These are phyloP conservation scores for Fragum fragum DNA, from an alignment of 2,888 invertebrate genomes.

Conservation along the genomic window DNA sequence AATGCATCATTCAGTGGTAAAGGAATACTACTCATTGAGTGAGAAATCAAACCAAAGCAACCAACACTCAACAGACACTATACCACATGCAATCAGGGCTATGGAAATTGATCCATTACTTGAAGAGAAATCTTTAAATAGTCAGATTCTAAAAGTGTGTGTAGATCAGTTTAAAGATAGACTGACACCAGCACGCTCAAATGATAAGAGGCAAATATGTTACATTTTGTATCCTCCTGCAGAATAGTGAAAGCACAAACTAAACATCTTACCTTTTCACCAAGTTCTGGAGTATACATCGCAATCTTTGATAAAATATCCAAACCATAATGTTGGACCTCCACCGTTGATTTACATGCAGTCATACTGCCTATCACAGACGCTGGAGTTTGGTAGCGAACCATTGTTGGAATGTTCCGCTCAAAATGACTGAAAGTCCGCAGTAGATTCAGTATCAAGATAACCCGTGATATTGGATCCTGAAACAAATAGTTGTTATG, in stretches of 20 bases:
- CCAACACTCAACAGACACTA: too few relatives aligned
- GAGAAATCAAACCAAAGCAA: too few relatives aligned
- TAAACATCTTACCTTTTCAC: slow-evolving; percentile 73
- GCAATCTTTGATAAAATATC: slow-evolving; percentile 81
- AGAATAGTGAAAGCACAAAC: neutral
- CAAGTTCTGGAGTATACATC: slow-evolving; percentile 70
- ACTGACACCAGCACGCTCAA: neutral
- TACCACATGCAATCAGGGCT: too few relatives aligned
- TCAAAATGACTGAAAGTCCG: slow-evolving; percentile 81
- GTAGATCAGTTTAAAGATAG: too few relatives aligned
- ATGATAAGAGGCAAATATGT: neutral
- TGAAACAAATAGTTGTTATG: slow-evolving; percentile 30
- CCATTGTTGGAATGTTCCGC: slow-evolving; percentile 73
- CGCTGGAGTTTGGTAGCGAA: slow-evolving; percentile 73
- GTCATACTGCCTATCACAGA: slow-evolving; percentile 82
- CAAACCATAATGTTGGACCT: slow-evolving; percentile 78
- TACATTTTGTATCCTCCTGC: neutral
- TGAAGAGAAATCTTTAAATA: too few relatives aligned
- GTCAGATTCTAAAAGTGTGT: too few relatives aligned
- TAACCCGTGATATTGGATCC: slow-evolving; percentile 77
- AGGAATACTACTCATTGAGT: too few relatives aligned
- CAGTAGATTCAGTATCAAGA: slow-evolving; percentile 76
- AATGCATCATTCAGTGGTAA: too few relatives aligned
- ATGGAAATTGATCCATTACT: too few relatives aligned
- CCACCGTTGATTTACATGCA: slow-evolving; percentile 69